These are phyloP conservation scores for Pissodes strobi DNA, from an alignment of 1,140 invertebrate genomes.

Conservation along the genomic window DNA sequence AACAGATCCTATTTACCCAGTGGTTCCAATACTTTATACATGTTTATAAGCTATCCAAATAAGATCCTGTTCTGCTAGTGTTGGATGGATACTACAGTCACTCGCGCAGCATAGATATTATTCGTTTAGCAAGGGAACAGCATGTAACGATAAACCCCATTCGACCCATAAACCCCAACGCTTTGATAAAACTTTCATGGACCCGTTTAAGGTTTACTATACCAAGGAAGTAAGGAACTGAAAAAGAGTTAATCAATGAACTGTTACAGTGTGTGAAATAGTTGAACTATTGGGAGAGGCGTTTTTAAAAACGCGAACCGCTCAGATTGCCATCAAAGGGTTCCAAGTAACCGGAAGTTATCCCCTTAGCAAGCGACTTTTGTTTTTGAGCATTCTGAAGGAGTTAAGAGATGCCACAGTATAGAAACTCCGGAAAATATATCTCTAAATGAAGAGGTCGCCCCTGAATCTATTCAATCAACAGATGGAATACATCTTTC, in stretches of 20 bases:
- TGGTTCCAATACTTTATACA: conserved; percentile 52
- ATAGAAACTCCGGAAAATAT: too few relatives aligned
- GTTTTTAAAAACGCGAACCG: conserved; percentile 42
- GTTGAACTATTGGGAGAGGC: conserved; percentile 44
- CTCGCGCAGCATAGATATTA: conserved; percentile 49
- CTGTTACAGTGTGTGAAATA: conserved; percentile 38
- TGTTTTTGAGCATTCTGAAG: too few relatives aligned
- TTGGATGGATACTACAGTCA: conserved; percentile 50
- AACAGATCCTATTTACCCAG: conserved; percentile 41
- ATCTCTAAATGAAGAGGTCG: too few relatives aligned
- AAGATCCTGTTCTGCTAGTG: conserved; percentile 44
- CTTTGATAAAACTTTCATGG: conserved; percentile 51
- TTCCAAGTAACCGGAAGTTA: too few relatives aligned
- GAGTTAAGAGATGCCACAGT: too few relatives aligned
- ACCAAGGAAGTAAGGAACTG: conserved; percentile 35
- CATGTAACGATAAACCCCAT: conserved; percentile 53
- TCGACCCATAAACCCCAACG: conserved; percentile 53
- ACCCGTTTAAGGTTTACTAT: conserved; percentile 40
- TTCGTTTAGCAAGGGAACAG: conserved; percentile 45
- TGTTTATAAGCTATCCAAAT: conserved; percentile 37
- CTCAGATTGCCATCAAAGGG: conserved; percentile 44
- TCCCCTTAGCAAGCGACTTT: too few relatives aligned
- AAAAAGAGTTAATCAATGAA: conserved; percentile 33
- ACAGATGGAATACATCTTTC: too few relatives aligned
- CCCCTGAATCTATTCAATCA: too few relatives aligned